Conservation (phyloP, 2,797 vertebrate species). For the Phyllotis vaccarum region DNA sequence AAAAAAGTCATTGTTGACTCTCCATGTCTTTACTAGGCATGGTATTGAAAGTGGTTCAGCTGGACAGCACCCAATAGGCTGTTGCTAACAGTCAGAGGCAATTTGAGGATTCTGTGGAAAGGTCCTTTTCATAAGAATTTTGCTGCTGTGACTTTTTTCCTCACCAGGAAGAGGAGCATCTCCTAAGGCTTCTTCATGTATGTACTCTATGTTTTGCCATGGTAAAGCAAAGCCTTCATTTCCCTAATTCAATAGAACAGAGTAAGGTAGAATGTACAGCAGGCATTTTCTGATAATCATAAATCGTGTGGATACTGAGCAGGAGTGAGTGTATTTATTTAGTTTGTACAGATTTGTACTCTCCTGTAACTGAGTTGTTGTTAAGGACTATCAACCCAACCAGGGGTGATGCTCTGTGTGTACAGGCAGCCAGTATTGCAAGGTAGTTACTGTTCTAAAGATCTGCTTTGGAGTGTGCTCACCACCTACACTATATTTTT, state of each 20-base stretch:
- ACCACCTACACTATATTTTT: neutral
- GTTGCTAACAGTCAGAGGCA: neutral
- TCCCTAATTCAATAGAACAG: constrained; percentile 20
- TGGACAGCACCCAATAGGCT: constrained; percentile 28
- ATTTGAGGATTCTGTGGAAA: constrained; percentile 52
- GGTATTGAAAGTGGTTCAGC: constrained; percentile 61
- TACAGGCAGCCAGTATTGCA: neutral
- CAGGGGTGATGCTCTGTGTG: neutral
- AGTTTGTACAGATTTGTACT: neutral
- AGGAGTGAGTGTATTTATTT: neutral
- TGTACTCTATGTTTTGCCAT: constrained; percentile 56
- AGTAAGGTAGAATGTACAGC: constrained; percentile 29
- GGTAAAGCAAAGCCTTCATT: constrained; percentile 62
- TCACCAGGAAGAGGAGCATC: constrained; percentile 43
- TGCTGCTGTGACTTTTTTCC: constrained; percentile 9
- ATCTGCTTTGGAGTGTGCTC: neutral
- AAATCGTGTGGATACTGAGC: neutral
- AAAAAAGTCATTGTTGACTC: constrained; percentile 60
- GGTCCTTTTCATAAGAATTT: neutral
- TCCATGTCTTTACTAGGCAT: neutral
- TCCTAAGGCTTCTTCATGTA: constrained; percentile 74
- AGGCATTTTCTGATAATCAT: neutral
- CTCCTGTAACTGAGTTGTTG: neutral
- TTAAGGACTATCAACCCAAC: neutral
- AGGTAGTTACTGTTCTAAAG: neutral